phyloP scores from a whole-genome alignment of 1,140 invertebrate species.

The Coelopa frigida region DNA sequence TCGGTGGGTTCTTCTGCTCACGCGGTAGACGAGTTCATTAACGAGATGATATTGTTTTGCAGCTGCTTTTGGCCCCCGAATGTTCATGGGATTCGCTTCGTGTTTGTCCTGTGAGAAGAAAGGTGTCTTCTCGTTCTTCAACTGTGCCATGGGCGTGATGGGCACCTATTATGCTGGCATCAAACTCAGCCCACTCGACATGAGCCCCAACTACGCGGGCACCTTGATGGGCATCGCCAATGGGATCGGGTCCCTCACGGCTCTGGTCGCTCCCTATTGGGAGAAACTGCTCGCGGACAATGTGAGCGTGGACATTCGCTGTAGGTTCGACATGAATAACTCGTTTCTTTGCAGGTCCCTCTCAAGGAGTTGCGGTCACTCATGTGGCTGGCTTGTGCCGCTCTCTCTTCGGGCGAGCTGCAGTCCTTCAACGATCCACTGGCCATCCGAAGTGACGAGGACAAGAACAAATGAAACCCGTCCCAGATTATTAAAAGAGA shows the following conservation, averaged over 20 bases:
- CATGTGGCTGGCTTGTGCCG: too few species aligned
- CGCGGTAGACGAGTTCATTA: not conserved
- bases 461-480: too few species aligned
- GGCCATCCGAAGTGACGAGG: too few species aligned
- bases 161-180: slow-evolving; percentile 62
- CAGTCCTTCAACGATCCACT: too few species aligned
- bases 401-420: too few species aligned
- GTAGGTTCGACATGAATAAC: too few species aligned
- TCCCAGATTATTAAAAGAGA: too few species aligned
- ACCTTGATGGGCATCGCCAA: slow-evolving; percentile 74
- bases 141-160: slow-evolving; percentile 46
- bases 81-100: slow-evolving; percentile 20
- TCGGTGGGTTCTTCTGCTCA: slow-evolving; percentile 15
- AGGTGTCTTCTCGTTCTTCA: slow-evolving; percentile 18
- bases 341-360: too few species aligned
- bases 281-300: too few species aligned
- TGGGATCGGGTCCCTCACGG: slow-evolving; percentile 67
- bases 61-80: slow-evolving; percentile 21
- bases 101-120: slow-evolving; percentile 18
- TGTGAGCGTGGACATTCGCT: too few species aligned
- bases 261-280: too few species aligned
- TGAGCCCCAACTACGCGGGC: slow-evolving; percentile 69
- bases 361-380: too few species aligned
- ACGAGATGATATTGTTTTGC: not conserved
- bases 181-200: slow-evolving; percentile 67